Conservation (phyloP, 2,888 invertebrate species). For the Dasysyrphus albostriatus region DNA sequence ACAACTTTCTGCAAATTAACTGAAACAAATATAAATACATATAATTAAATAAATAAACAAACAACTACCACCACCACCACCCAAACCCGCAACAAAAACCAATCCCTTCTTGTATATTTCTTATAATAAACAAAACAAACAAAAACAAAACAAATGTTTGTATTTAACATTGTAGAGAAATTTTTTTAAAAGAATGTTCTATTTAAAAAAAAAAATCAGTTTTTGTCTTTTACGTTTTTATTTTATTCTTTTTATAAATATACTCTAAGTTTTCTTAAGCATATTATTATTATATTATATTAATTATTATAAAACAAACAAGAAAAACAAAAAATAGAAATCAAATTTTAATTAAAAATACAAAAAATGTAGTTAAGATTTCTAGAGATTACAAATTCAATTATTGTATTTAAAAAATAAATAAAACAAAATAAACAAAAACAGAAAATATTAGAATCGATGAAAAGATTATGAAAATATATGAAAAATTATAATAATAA, state of each 20-base stretch:
- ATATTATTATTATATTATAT: slow-evolving; percentile 56
- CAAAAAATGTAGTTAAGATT: slow-evolving; percentile 71
- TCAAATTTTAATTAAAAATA: slow-evolving; percentile 65
- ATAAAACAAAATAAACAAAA: slow-evolving; percentile 18
- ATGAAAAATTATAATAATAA: slow-evolving; percentile 58
- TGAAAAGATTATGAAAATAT: slow-evolving; percentile 67
- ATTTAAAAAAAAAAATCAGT: slow-evolving; percentile 37
- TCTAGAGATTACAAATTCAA: slow-evolving; percentile 71
- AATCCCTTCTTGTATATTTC: slow-evolving; percentile 71
- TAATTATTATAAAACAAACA: slow-evolving; percentile 44
- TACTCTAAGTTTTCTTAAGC: slow-evolving; percentile 70
- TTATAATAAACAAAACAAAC: slow-evolving; percentile 54
- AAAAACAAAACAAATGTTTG: slow-evolving; percentile 55
- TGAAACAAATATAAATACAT: slow-evolving; percentile 4
- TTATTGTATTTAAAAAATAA: slow-evolving; percentile 66
- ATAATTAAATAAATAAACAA: slow-evolving; percentile 26
- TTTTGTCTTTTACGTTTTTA: slow-evolving; percentile 27
- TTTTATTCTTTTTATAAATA: slow-evolving; percentile 57
- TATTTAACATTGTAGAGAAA: slow-evolving; percentile 68
- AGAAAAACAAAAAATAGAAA: slow-evolving; percentile 61
- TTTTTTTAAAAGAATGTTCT: slow-evolving; percentile 40
- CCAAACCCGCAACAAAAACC: slow-evolving; percentile 44
- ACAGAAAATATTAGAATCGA: slow-evolving; percentile 54
- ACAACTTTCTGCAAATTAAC: slow-evolving; percentile 30
- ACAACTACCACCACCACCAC: slow-evolving; percentile 54